Conservation (phyloP, 1,140 invertebrate genomes). For the Zaprionus vittiger region DNA sequence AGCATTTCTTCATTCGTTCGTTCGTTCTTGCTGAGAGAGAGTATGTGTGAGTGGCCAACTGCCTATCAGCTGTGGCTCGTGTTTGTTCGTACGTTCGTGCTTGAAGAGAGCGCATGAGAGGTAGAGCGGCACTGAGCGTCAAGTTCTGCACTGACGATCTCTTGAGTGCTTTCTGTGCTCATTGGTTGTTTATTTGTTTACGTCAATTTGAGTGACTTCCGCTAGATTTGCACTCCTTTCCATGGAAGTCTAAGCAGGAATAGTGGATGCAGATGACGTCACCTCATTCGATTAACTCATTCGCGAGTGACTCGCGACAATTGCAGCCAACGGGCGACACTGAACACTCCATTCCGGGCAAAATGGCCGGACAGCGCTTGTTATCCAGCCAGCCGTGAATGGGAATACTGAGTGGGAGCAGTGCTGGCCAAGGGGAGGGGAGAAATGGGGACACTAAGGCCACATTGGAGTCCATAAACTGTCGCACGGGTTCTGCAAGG, state of each 20-base stretch:
- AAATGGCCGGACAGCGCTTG: conserved; percentile 86
- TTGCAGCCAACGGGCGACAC: conserved; percentile 84
- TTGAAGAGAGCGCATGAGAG: neutral
- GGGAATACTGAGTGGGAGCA: conserved; percentile 30
- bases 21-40: neutral
- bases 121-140: neutral
- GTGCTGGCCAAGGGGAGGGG: neutral
- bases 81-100: neutral
- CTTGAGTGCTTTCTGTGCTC: neutral
- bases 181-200: neutral
- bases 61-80: neutral
- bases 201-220: neutral
- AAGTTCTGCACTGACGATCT: neutral
- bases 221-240: neutral
- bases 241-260: neutral
- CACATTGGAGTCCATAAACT: conserved; percentile 67
- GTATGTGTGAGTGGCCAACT: no score
- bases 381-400: conserved; percentile 91
- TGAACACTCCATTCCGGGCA: conserved; percentile 86
- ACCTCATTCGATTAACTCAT: conserved; percentile 88
- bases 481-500: conserved; percentile 48
- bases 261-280: conserved; percentile 78
- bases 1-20: no score
- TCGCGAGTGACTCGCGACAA: conserved; percentile 85
- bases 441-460: neutral